phyloP scores from a whole-genome alignment of 2,888 invertebrate species.

The Operophtera brumata region DNA sequence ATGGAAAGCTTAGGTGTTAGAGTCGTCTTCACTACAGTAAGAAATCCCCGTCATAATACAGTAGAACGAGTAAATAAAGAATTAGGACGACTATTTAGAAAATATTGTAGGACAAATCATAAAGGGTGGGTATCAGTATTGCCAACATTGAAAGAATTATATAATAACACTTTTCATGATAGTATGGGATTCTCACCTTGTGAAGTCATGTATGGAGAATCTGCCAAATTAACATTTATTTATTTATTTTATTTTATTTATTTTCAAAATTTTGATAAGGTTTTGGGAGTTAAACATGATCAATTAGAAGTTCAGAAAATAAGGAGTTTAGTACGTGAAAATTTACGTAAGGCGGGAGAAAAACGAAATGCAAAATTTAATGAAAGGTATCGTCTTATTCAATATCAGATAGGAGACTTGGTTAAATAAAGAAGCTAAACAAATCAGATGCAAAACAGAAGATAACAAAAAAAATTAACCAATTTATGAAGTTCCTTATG shows the following conservation, averaged over 20 bases:
- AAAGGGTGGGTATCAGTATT: conserved; percentile 23
- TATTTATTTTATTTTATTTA: too few relatives aligned
- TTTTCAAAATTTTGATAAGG: too few relatives aligned
- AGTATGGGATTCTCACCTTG: conserved; percentile 27
- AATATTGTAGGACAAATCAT: conserved; percentile 29
- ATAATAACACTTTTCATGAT: conserved; percentile 32
- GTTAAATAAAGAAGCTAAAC: background rate
- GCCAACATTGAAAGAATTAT: conserved; percentile 23
- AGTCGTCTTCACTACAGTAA: conserved; percentile 24
- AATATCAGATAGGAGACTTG: background rate
- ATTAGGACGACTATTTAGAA: conserved; percentile 28
- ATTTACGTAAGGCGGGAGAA: background rate
- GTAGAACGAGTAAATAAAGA: conserved; percentile 33
- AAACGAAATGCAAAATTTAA: background rate
- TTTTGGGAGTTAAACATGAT: too few relatives aligned
- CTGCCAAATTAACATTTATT: background rate
- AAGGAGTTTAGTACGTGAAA: background rate
- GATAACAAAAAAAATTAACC: background rate
- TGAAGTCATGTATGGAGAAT: background rate
- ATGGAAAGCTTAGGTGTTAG: conserved; percentile 10
- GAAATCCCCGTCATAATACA: conserved; percentile 31
- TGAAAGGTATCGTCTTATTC: background rate
- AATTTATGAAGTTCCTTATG: background rate
- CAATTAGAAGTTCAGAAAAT: background rate
- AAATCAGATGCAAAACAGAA: background rate